Percentiles rank a stretch among this genome's conserved stretches.
Conservation (phyloP, 2,888 invertebrate species). For the Nowickia ferox region DNA sequence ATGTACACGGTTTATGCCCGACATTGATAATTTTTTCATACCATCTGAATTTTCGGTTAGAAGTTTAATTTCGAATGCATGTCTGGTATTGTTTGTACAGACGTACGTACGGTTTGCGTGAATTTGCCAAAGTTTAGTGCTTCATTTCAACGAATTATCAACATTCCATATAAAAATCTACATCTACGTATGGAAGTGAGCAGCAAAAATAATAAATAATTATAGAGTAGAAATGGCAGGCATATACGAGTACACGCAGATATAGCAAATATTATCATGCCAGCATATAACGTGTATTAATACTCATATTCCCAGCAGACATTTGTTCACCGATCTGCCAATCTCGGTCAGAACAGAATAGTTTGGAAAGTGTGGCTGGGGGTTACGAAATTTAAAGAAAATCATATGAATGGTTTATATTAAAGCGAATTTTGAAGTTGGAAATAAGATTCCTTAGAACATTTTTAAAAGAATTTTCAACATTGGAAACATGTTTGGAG, state of each 20-base stretch:
- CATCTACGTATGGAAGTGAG: constrained; percentile 16
- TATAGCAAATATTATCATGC: constrained; percentile 12
- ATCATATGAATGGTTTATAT: too few species aligned
- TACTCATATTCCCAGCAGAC: not conserved
- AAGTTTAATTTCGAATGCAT: constrained; percentile 70
- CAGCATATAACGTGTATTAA: not conserved
- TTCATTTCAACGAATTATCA: constrained; percentile 78
- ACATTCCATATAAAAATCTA: constrained; percentile 68
- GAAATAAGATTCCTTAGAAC: too few species aligned
- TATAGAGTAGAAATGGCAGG: constrained; percentile 29
- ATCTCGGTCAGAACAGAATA: too few species aligned
- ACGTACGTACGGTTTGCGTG: constrained; percentile 77
- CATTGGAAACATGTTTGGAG: too few species aligned
- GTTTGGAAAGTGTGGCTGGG: too few species aligned
- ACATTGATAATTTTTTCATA: constrained; percentile 7
- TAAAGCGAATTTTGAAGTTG: too few species aligned
- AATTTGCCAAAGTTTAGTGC: constrained; percentile 82
- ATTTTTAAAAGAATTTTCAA: too few species aligned
- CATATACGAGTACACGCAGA: not conserved
- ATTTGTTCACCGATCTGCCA: too few species aligned
- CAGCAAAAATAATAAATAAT: constrained; percentile 63
- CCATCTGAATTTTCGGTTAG: constrained; percentile 27
- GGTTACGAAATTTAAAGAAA: too few species aligned
- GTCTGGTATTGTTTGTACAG: constrained; percentile 66
- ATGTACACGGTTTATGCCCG: not conserved